Conservation (phyloP, 2,797 vertebrate species). For the Sebastes oblongus region DNA sequence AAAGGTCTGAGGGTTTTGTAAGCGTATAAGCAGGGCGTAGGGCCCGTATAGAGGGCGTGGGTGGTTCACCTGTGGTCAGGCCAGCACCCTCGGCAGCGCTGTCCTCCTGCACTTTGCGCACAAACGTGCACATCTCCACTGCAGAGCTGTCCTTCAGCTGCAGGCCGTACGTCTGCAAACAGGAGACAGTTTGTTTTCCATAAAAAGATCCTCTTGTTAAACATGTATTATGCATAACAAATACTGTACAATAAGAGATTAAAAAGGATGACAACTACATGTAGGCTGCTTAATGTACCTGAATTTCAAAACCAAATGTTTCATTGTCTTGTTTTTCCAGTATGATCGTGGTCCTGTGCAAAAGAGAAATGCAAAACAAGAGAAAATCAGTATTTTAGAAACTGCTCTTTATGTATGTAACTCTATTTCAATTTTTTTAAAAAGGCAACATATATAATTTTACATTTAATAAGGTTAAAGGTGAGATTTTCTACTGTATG, state of each 20-base stretch:
- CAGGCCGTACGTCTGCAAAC: conserved; percentile 85
- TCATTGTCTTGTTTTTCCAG: conserved; percentile 92
- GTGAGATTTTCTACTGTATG: background rate
- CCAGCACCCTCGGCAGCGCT: conserved; percentile 90
- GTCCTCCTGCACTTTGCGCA: conserved; percentile 87
- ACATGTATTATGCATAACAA: background rate
- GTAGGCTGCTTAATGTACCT: conserved; percentile 77
- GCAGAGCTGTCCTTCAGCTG: conserved; percentile 75
- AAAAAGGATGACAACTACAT: background rate
- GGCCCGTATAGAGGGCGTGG: background rate
- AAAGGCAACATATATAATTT: background rate
- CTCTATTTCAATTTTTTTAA: background rate
- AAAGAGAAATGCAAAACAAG: conserved; percentile 6
- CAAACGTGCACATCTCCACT: conserved; percentile 86
- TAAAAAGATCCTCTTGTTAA: background rate
- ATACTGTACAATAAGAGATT: background rate
- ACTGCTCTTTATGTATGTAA: background rate
- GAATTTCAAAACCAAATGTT: conserved; percentile 95
- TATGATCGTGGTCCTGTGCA: conserved; percentile 70
- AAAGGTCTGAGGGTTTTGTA: background rate
- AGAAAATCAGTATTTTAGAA: background rate
- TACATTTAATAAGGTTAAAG: background rate
- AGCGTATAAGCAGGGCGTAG: background rate
- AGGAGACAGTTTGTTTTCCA: conserved; percentile 1
- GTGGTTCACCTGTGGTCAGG: conserved; percentile 86